phyloP scores from a whole-genome alignment of 2,797 vertebrate genomes.

The Sebastes paucispinis region DNA sequence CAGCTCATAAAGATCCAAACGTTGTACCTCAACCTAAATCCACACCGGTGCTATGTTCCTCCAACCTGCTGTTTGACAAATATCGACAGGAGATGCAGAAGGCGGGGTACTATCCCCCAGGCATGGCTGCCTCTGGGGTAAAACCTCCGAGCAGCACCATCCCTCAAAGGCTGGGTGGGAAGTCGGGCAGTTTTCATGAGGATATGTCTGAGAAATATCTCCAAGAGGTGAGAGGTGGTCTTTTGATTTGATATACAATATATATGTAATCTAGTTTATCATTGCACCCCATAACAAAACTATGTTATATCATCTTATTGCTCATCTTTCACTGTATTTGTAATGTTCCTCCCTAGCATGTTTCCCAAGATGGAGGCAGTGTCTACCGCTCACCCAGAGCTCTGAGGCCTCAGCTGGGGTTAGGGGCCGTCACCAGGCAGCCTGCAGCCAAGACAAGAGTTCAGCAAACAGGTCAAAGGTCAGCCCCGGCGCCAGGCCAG shows the following conservation, averaged over 20 bases:
- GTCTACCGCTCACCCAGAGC: conserved; percentile 90
- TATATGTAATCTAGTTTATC: background rate
- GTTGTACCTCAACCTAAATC: conserved; percentile 75
- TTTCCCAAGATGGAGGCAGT: conserved; percentile 82
- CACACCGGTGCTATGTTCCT: conserved; percentile 66
- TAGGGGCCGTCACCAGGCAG: conserved; percentile 89
- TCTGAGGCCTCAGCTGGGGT: conserved; percentile 91
- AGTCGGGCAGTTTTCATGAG: conserved; percentile 85
- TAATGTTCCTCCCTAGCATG: conserved; percentile 59
- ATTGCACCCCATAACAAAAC: background rate
- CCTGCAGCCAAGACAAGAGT: conserved; percentile 87
- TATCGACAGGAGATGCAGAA: conserved; percentile 91
- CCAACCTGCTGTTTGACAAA: conserved; percentile 86
- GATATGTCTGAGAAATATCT: conserved; percentile 81
- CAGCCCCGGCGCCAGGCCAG: conserved; percentile 61
- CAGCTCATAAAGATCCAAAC: conserved; percentile 64
- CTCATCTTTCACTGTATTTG: background rate
- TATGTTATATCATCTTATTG: background rate
- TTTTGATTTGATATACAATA: background rate
- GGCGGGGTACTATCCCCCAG: conserved; percentile 82
- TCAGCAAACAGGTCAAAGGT: conserved; percentile 86
- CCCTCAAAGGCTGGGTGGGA: conserved; percentile 81
- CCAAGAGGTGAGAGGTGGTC: conserved; percentile 72
- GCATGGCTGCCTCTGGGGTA: conserved; percentile 81
- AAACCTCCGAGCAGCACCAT: conserved; percentile 81